Base-by-base conservation (phyloP, 2,888 invertebrate species). In the Ectobius pallidus region DNA sequence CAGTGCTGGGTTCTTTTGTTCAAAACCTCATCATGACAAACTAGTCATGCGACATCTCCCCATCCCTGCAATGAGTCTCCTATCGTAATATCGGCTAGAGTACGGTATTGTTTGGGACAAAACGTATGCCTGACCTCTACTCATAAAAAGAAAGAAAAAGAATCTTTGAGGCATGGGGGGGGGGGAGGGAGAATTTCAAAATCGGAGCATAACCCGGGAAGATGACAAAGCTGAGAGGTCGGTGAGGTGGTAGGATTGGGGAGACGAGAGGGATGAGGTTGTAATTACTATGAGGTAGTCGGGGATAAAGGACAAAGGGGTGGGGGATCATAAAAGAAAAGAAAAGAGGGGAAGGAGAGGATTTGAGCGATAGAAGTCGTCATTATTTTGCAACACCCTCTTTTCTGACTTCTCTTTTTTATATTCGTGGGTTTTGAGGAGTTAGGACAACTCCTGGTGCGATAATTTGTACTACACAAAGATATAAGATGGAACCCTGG, bases 141-240 rank as follows among this genome's bases (percentile, higher is more conserved):
- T 11, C 14, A 58, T 58, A 32, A 32, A n/a, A n/a, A n/a, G n/a
- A n/a, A 58, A 58, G 32, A 20, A 58, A 58, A 32, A 58, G 52
- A 52, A 30, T 27, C 58, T 58, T 58, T 30, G 16, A 14, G 25
- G 52, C 20, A 22, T 49, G 11, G 49, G 20, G 49, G 20, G 20
- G n/a, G 27, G 55, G 27, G 27, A 7, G 25, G 58, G 58, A 1
- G 58, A 58, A 58, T 58, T 58, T 58, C 27, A 58, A 58, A 58
- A 58, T 30, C 30, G 9, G 58, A 30, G 30, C 30, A 58, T 32
- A 58, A 32, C 32, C 58, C 22, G 30, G 30, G 32, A 58, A 58
- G 58, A 58, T 58, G 58, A 58, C 55, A 55, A 55, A 55, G 55
- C 55, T 22, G 16, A 55, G 27, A 55, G 55, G 55, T 55, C 46